A percentile compares a stretch with the other conserved stretches of the same genome.
phyloP scores from a whole-genome alignment of 1,140 invertebrate species.

The Batillaria attramentaria region DNA sequence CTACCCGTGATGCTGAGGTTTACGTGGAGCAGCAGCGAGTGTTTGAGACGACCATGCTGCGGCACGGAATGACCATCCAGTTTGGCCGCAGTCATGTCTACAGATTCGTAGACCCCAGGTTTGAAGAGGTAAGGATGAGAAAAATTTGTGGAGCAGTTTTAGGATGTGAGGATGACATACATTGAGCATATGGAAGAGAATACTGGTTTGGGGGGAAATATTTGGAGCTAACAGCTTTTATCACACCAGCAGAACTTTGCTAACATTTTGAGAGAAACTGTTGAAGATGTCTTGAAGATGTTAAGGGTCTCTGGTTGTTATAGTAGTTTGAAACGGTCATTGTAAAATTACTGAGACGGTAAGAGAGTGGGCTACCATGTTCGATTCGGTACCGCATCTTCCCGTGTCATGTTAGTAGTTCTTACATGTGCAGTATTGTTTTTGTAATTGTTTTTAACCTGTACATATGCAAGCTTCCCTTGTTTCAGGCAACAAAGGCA shows the following conservation, averaged over 20 bases:
- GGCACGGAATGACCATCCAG: constrained; percentile 74
- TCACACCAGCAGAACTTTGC: neutral
- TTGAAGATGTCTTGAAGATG: too few species aligned
- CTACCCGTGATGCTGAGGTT: constrained; percentile 89
- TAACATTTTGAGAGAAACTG: too few species aligned
- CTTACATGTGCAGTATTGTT: neutral
- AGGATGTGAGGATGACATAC: neutral
- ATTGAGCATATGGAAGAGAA: neutral
- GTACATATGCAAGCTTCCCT: constrained; percentile 32
- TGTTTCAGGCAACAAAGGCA: neutral
- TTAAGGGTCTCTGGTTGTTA: too few species aligned
- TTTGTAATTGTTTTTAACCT: too few species aligned
- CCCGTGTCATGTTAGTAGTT: neutral
- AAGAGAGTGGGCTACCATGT: too few species aligned
- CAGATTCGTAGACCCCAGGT: constrained; percentile 91
- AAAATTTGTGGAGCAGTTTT: neutral
- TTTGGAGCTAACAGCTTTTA: neutral
- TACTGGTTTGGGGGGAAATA: neutral
- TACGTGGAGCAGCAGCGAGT: constrained; percentile 94
- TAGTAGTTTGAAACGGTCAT: too few species aligned
- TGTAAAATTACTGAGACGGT: too few species aligned
- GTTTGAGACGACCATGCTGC: constrained; percentile 92
- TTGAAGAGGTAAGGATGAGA: constrained; percentile 81
- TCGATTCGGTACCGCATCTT: too few species aligned
- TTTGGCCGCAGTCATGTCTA: constrained; percentile 90